phyloP scores from a whole-genome alignment of 1,140 invertebrate species.

The Aphelenchoides avenae region DNA sequence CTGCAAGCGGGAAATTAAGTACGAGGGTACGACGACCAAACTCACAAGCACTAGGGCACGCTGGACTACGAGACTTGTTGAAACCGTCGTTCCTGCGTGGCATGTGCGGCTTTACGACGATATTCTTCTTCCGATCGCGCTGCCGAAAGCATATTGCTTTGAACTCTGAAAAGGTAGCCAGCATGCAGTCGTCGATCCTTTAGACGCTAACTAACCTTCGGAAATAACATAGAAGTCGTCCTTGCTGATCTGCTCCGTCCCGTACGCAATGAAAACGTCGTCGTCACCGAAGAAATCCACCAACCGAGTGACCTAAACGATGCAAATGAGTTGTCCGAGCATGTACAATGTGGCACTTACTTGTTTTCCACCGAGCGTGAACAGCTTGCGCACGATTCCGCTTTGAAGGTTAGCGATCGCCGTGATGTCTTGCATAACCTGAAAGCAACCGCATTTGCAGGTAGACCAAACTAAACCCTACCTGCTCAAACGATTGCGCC shows the following conservation, averaged over 20 bases:
- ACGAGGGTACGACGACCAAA: too few relatives aligned
- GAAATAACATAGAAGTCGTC: constrained; percentile 89
- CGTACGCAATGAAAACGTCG: constrained; percentile 86
- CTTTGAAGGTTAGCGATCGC: constrained; percentile 84
- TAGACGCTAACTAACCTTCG: constrained; percentile 66
- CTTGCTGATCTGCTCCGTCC: constrained; percentile 73
- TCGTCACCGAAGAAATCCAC: constrained; percentile 78
- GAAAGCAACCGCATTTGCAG: constrained; percentile 57
- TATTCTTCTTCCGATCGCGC: not conserved
- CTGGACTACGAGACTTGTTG: constrained; percentile 10
- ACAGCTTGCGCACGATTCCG: constrained; percentile 86
- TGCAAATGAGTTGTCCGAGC: not conserved
- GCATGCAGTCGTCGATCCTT: not conserved
- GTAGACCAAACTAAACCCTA: too few relatives aligned
- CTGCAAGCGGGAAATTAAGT: too few relatives aligned
- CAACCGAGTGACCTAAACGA: constrained; percentile 66
- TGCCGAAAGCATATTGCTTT: too few relatives aligned
- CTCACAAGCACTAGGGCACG: too few relatives aligned
- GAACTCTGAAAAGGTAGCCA: constrained; percentile 30
- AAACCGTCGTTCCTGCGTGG: constrained; percentile 13
- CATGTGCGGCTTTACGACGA: too few relatives aligned
- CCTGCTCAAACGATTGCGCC: constrained; percentile 85
- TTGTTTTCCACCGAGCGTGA: constrained; percentile 74
- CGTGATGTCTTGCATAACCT: constrained; percentile 84
- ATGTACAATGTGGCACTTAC: constrained; percentile 61